Base-by-base conservation (phyloP, 2,113 vertebrate genomes). In the Neogale vison region DNA sequence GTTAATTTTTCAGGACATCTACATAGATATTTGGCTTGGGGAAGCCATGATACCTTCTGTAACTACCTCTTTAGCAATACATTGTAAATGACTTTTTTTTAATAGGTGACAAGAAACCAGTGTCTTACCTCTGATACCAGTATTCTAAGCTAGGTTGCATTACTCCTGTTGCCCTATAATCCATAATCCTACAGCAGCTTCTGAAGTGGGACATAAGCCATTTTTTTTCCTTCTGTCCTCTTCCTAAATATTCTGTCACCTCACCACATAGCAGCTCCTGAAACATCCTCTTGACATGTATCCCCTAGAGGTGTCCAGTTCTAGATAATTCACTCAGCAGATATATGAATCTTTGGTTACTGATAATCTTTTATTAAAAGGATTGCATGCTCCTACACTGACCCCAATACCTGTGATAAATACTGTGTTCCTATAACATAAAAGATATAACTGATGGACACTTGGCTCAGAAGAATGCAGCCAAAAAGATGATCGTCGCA, bases 321-420 rank as follows among this genome's bases (percentile, higher is more conserved):
- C 57, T 96, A 97, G 90, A 96, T 96, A 97, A 98, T 97, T 96
- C 42, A 95, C 36, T 94, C 95, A 97, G 59, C 95, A 97, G 86
- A 55, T 96, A 20, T 85, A 97, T 98, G 93, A 97, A 98, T 98
- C 97, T 98, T 97, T 97, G 96, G 97, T 98, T 97, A 95, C 92
- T 94, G 52, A 63, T 36, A 79, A 88, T 93, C n/a, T 86, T 90
- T 96, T 90, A 98, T 98, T 98, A 97, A 98, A 98, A 98, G 91
- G 79, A 97, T 98, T 96, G 96, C 97, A 97, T 47, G 93, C 90
- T 97, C 97, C 92, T 97, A 95, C 88, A 93, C 88, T 97, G 92
- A 97, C 87, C 96, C 42, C 50, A 95, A 86, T 95, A 96, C 42
- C 94, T 97, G 86, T 95, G 97, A 97, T 93, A 98, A 98, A 98